Evolutionary conservation across 2,113 vertebrate species (phyloP), one percentile per base, ranked within the genome.

Genomic region (Regulus satrapa): DNA sequence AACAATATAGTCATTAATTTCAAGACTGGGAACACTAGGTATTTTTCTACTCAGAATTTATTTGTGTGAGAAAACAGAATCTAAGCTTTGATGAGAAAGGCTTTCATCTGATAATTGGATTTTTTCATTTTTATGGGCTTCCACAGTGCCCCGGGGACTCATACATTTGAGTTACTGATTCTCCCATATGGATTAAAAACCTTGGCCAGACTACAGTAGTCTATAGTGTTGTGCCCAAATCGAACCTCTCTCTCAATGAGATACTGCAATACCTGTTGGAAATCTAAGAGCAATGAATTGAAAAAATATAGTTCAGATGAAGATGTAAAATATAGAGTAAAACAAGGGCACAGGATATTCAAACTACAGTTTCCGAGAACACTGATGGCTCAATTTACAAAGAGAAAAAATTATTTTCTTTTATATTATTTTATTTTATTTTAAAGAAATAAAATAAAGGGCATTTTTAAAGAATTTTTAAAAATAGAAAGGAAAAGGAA

Each of bases 11-110:
- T 9, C 14, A 86, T 74, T 88, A 34, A 46, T 40, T 90, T 84
- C 19, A 85, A 29, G 34, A 76, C 9, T 14, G 14, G 43, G 31
- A 87, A 90, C 54, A 3, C 9, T 46, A 24, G 4, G 18, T 64
- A 17, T 83, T 85, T 85, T 88, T 92, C 38, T 62, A 41, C 28
- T 88, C 32, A 88, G 75, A 85, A 90, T 62, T 64, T 6, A 67
- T 66, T 93, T 66, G 20, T 78, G 12, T 54, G 54, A 82, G 62
- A 68, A 95, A 89, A 75, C 14, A 71, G n/a, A 91, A 85, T 20
- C 25, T 58, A 85, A 52, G 34, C 67, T 79, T 58, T 68, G 40
- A 38, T 38, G 45, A 85, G 5, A 28, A 82, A 78, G 21, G 19
- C 48, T 93, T 93, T 87, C 52, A 85, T 61, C 48, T 75, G 48